Evolutionary conservation across 2,113 vertebrate genomes (phyloP), one percentile per base, ranked within the genome.

Genomic region (Atrichornis clamosus): DNA sequence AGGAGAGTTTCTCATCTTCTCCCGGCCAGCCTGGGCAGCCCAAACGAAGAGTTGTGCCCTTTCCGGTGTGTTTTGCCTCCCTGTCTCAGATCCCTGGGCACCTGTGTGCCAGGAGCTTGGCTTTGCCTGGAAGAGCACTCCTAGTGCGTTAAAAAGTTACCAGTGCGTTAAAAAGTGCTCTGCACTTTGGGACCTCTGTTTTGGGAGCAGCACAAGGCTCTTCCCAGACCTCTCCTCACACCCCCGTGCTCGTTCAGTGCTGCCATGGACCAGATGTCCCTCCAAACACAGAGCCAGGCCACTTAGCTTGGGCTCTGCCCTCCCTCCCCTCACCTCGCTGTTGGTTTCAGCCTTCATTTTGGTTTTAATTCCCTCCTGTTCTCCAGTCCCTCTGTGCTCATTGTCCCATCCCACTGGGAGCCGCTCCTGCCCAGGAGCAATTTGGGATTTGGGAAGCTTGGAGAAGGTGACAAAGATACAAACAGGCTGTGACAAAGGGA

Each of bases 201-300:
- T 16, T 4, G 6, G 52, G 90, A 74, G 47, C 77, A 89, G 50
- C 78, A 35, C 41, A n/a, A 60, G 39, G 64, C 19, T 21, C 27
- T 91, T 69, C 46, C 69, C 68, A 73, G 24, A 12, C 21, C 39
- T 68, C 20, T 88, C 24, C 75, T 72, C 62, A 8, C 65, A 22
- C 6, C 19, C 2, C 0, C 1, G 4, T 2, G 0, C 65, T 52
- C 6, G 1, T 16, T 39, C 8, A 37, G 37, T 7, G 62, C 79
- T 24, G 52, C 24, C 56, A 26, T 2, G 39, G 52, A 50, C 5
- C 65, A 56, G 39, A 9, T 56, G 37, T 75, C 58, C 33, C 41
- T 52, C 41, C 53, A 24, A 33, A 35, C 59, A 39, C 13, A 55
- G 47, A 84, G 53, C 39, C 41, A 27, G 9, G 0, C 26, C 49